phyloP scores from a whole-genome alignment of 2,113 vertebrate species.

The Oryzias curvinotus region DNA sequence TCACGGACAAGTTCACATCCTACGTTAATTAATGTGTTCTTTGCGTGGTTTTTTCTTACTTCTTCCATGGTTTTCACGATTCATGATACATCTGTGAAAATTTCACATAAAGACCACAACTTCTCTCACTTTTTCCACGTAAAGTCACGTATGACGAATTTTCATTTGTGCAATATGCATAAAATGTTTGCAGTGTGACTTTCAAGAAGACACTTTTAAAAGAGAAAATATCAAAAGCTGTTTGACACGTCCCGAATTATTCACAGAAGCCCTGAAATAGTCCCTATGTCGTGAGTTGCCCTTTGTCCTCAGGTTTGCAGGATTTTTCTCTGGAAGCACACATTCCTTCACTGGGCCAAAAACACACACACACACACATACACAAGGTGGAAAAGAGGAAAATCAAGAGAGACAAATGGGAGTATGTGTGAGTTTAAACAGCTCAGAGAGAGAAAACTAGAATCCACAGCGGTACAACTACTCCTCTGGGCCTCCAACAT shows the following conservation, averaged over 20 bases:
- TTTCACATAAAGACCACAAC: too few species aligned
- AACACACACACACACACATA: conserved; percentile 6
- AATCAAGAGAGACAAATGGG: conserved; percentile 57
- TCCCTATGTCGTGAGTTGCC: not conserved
- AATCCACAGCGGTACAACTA: conserved; percentile 43
- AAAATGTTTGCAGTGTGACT: too few species aligned
- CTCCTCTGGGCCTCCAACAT: conserved; percentile 48
- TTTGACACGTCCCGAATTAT: not conserved
- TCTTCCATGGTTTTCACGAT: too few species aligned
- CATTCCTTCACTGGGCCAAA: not conserved
- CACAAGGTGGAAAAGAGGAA: not conserved
- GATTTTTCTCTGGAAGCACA: conserved; percentile 8
- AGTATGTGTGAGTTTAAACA: conserved; percentile 48
- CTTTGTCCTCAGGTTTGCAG: conserved; percentile 9
- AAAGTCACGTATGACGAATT: too few species aligned
- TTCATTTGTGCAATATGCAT: too few species aligned
- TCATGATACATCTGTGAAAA: too few species aligned
- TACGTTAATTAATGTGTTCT: too few species aligned
- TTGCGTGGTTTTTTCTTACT: too few species aligned
- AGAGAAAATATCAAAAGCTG: not conserved
- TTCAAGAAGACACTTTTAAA: too few species aligned
- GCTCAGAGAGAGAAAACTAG: conserved; percentile 47
- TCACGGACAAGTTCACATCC: too few species aligned
- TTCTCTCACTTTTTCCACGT: too few species aligned
- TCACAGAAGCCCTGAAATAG: not conserved